Evolutionary conservation across 2,888 invertebrate species (phyloP), one percentile per base, ranked within the genome.

Genomic region (Rotaria socialis): DNA sequence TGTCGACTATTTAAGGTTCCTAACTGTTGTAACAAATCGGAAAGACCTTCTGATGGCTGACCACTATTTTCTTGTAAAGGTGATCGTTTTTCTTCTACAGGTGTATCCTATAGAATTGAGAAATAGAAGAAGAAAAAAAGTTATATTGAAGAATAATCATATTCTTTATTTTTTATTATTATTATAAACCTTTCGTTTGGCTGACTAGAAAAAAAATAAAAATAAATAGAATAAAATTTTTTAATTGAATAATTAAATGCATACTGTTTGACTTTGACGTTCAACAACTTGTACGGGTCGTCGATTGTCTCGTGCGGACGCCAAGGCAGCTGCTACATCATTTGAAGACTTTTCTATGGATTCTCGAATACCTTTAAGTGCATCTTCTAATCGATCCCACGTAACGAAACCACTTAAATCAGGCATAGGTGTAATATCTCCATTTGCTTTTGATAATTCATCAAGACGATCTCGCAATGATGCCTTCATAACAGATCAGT

Each of bases 1-100:
- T 86, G 86, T 56, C 86, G 85, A 85, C 85, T 58, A 84, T 86
- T 85, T 16, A 86, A 80, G 75, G 86, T 86, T 19, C 86, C 86
- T 24, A 86, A 60, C 22, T 85, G 85, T 24, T 47, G 75, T 50
- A 86, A 52, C 35, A 86, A 56, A n/a, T 85, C 85, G 43, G 67
- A 55, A 22, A 86, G 50, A 35, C 58, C 75, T 24, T 84, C 43
- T 16, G 80, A 85, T 19, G 86, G 86, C 24, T 7, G 3, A 11
- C 43, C 35, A 19, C 5, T 16, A 14, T 6, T 19, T 67, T 35
- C 47, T 24, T 11, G 22, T 19, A 8, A 43, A n/a, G 47, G 14
- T 27, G 35, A 11, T 67, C 27, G 67, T 67, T 27, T 35, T 27
- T 10, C 67, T 27, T 3, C 67, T 14, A 10, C 16, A n/a, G 4